Evolutionary conservation across 1,140 invertebrate species (phyloP).

Genomic region (Drosophila subpulchrella): DNA sequence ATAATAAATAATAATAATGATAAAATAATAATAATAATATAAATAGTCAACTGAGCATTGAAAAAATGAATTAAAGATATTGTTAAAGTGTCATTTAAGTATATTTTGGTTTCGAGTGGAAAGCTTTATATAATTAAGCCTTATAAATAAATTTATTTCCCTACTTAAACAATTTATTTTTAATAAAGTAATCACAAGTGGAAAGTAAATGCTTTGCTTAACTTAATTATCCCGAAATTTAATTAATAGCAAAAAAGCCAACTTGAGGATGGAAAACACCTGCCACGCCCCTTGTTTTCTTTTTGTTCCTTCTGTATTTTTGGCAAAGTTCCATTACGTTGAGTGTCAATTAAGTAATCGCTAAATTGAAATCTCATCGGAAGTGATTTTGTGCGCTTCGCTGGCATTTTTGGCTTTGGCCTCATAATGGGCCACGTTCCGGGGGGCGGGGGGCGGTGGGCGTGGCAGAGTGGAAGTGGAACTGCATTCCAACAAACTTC

Average conservation of each 20-base stretch:
- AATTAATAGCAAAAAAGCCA: constrained; percentile 37
- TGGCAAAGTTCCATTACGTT: constrained; percentile 72
- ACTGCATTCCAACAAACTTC: constrained; percentile 79
- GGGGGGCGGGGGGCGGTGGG: neutral
- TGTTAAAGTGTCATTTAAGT: too few species aligned
- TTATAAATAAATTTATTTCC: too few species aligned
- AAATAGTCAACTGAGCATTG: neutral
- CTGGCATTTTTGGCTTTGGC: constrained; percentile 46
- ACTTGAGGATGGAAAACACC: constrained; percentile 34
- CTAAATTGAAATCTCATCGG: constrained; percentile 81
- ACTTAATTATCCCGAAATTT: constrained; percentile 35
- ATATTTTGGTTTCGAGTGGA: too few species aligned
- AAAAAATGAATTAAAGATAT: too few species aligned
- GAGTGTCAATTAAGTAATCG: constrained; percentile 81
- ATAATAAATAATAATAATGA: too few species aligned
- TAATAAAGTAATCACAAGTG: too few species aligned
- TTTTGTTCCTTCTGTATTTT: neutral
- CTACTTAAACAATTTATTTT: too few species aligned
- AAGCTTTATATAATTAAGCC: too few species aligned
- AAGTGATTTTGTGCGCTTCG: constrained; percentile 78
- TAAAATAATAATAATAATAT: too few species aligned
- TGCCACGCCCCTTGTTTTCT: constrained; percentile 14
- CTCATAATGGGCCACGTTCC: constrained; percentile 52
- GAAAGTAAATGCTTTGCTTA: neutral
- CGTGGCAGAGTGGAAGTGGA: constrained; percentile 2